A percentile compares a stretch with the other conserved stretches of the same genome.
Conservation (phyloP, 2,888 invertebrate species). For the Mongoloraphidia duomilia region DNA sequence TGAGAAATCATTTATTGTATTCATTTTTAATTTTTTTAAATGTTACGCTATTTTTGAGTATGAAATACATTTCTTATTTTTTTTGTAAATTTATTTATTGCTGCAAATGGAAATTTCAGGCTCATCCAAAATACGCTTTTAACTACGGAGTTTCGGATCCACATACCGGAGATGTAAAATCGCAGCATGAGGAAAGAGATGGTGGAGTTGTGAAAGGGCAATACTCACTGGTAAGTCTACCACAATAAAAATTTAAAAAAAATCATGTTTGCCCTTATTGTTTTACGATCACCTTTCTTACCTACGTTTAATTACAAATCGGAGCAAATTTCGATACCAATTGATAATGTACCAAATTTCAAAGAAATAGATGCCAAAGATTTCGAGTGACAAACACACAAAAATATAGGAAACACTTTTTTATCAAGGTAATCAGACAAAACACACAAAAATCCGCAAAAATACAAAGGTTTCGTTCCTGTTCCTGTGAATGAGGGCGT, state of each 20-base stretch:
- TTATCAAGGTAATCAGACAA: too few species aligned
- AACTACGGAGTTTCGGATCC: conserved; percentile 42
- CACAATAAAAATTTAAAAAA: background rate
- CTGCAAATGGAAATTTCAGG: conserved; percentile 27
- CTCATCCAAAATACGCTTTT: conserved; percentile 44
- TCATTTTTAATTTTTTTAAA: background rate
- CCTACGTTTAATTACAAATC: too few species aligned
- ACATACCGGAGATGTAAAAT: conserved; percentile 40
- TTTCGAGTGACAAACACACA: too few species aligned
- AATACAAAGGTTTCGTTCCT: too few species aligned
- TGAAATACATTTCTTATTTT: background rate
- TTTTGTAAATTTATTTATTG: background rate
- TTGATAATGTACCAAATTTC: too few species aligned
- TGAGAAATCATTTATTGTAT: too few species aligned
- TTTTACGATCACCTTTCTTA: background rate
- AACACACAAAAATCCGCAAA: too few species aligned
- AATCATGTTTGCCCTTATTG: background rate
- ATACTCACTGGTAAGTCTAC: conserved; percentile 26
- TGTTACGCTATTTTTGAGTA: background rate
- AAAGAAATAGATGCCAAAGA: too few species aligned
- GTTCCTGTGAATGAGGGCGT: too few species aligned
- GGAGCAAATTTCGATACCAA: too few species aligned
- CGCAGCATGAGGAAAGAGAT: conserved; percentile 38
- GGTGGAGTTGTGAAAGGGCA: conserved; percentile 34
- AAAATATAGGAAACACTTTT: too few species aligned